Base-by-base conservation (phyloP, 2,113 vertebrate species). In the Dermatemys mawii region DNA sequence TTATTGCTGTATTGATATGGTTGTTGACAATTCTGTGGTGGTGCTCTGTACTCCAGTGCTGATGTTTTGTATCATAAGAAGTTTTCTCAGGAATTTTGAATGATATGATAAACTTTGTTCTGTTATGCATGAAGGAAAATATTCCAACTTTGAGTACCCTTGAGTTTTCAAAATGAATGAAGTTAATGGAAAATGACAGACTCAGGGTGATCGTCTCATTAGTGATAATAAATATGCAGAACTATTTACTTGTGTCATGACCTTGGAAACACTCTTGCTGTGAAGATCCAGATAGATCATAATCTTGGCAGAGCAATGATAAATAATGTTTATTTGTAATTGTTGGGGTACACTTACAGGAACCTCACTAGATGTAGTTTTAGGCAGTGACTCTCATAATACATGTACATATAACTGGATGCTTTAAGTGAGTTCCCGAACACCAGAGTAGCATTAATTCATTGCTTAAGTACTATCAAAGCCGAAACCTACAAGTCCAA, bases 101-200 rank as follows among this genome's bases (percentile, higher is more conserved):
- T 67, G 17, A 67, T n/a, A 24, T 90, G 41, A 73, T 86, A 22
- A 46, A 26, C 38, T 85, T 8, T 46, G 16, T 73, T 8, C 26
- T 83, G 76, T 19, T 27, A 87, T 90, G 17, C 49, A 91, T 89
- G 46, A 94, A 88, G 44, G 78, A 91, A 90, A 84, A 8, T 41
- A 78, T 80, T 2, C 51, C 1, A 87, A 27, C 82, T 83, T 51
- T 11, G 11, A 38, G 80, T 41, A 44, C 49, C 22, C 85, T 81
- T 32, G 73, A 84, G n/a, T 83, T 89, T 93, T 86, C 55, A 50
- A 26, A 49, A 63, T 50, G 0, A 1, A 0, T 78, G 86, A 49
- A 55, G 67, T 81, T 46, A 60, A 0, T 3, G 60, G 55, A 63
- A 88, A 84, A 73, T 13, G 49, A 53, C 19, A 78, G 6, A 2